Conservation (phyloP, 2,888 invertebrate species). For the Tineola bisselliella region DNA sequence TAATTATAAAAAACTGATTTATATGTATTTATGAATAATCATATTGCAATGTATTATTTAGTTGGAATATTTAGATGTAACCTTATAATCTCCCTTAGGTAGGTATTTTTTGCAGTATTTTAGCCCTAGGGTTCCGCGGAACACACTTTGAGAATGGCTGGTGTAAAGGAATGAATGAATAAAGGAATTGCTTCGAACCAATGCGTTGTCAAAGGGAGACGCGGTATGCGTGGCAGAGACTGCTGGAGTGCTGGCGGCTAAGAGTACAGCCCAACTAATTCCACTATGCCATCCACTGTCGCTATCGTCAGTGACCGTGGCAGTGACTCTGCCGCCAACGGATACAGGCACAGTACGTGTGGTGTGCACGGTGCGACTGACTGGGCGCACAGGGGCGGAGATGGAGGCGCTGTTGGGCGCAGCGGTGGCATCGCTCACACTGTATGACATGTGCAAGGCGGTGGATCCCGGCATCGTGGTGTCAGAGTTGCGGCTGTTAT, state of each 20-base stretch:
- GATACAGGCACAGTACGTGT: slow-evolving; percentile 57
- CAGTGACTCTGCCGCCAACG: slow-evolving; percentile 45
- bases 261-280: slow-evolving; percentile 87
- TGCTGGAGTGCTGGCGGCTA: slow-evolving; percentile 95
- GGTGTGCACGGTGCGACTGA: slow-evolving; percentile 70
- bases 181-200: slow-evolving; percentile 77
- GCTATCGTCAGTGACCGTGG: slow-evolving; percentile 74
- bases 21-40: too few relatives aligned
- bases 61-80: too few relatives aligned
- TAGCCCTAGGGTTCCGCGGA: too few relatives aligned
- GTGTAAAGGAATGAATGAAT: too few relatives aligned
- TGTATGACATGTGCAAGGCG: slow-evolving; percentile 99
- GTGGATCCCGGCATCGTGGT: slow-evolving; percentile 82
- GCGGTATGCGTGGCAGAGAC: slow-evolving; percentile 87
- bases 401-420: slow-evolving; percentile 98
- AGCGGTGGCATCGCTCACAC: slow-evolving; percentile 86
- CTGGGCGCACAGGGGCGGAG: slow-evolving; percentile 90
- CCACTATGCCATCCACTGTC: slow-evolving; percentile 92
- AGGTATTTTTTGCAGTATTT: too few relatives aligned
- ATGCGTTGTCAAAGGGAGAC: slow-evolving; percentile 90
- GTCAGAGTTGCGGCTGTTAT: slow-evolving; percentile 74
- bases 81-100: too few relatives aligned
- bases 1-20: too few relatives aligned
- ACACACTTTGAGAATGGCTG: too few relatives aligned
- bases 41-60: too few relatives aligned